These are phyloP conservation scores for Perognathus longimembris DNA, from an alignment of 2,113 vertebrate genomes.

Conservation along the genomic window DNA sequence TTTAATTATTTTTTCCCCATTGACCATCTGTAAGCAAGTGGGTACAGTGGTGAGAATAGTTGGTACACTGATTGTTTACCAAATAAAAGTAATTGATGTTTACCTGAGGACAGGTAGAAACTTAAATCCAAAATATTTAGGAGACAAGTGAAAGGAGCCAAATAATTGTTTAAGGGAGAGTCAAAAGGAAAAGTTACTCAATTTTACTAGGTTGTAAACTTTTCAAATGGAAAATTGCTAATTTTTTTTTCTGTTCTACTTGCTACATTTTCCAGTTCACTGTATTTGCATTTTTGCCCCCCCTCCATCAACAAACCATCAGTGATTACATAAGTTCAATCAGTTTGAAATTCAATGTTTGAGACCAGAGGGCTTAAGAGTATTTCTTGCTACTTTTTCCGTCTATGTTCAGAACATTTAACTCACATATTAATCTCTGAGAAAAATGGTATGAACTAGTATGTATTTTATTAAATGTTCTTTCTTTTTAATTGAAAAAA, in stretches of 20 bases:
- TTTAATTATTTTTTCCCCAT: background rate
- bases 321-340: background rate
- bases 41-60: background rate
- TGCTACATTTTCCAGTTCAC: background rate
- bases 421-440: background rate
- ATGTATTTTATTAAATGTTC: background rate
- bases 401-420: background rate
- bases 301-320: background rate
- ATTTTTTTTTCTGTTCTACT: background rate
- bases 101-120: background rate
- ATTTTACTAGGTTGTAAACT: background rate
- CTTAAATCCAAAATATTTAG: background rate
- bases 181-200: background rate
- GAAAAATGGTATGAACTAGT: background rate
- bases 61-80: background rate
- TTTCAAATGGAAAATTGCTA: background rate
- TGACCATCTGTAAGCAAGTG: background rate
- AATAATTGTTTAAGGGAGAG: background rate
- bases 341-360: conserved; percentile 1
- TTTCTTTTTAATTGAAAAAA: conserved; percentile 30
- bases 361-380: background rate
- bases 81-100: background rate
- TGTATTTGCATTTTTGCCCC: conserved; percentile 19
- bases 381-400: conserved; percentile 25
- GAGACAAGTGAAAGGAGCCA: background rate